Evolutionary conservation across 2,113 vertebrate genomes (phyloP).

Genomic region (Sylvietta virens): DNA sequence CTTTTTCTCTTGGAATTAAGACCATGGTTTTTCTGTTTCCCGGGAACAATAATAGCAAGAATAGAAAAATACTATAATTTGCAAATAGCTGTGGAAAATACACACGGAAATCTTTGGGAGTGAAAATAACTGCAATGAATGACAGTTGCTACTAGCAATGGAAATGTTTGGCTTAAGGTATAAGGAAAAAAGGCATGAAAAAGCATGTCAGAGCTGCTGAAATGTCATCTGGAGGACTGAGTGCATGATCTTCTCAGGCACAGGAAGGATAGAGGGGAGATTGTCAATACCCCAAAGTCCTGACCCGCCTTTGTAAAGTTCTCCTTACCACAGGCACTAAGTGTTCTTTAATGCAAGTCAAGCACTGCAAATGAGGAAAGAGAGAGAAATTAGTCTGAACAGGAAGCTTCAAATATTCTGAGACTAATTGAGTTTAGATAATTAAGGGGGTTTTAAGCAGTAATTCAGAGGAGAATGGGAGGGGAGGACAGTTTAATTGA

Average conservation of each 20-base stretch:
- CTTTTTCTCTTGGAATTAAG: conserved; percentile 47
- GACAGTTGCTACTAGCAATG: conserved; percentile 36
- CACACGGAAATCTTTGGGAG: conserved; percentile 24
- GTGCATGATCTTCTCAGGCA: background rate
- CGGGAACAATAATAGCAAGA: conserved; percentile 27
- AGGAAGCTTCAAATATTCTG: conserved; percentile 51
- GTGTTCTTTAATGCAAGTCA: conserved; percentile 24
- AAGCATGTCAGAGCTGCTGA: background rate
- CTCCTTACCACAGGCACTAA: conserved; percentile 19
- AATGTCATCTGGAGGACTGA: conserved; percentile 4
- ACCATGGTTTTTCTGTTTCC: background rate
- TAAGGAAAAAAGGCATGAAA: background rate
- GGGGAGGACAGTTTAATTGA: conserved; percentile 46
- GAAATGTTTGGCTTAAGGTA: conserved; percentile 47
- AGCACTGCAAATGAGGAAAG: conserved; percentile 32
- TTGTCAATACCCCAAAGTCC: background rate
- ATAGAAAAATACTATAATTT: conserved; percentile 32
- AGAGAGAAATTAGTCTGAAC: conserved; percentile 26
- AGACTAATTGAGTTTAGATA: conserved; percentile 57
- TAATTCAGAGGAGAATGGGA: conserved; percentile 42
- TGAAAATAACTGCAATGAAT: conserved; percentile 39
- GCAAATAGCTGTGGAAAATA: conserved; percentile 44
- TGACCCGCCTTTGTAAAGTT: conserved; percentile 25
- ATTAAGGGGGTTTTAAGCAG: conserved; percentile 33
- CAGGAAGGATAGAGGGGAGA: background rate